Conservation (phyloP, 2,797 vertebrate genomes). For the Clamator glandarius region DNA sequence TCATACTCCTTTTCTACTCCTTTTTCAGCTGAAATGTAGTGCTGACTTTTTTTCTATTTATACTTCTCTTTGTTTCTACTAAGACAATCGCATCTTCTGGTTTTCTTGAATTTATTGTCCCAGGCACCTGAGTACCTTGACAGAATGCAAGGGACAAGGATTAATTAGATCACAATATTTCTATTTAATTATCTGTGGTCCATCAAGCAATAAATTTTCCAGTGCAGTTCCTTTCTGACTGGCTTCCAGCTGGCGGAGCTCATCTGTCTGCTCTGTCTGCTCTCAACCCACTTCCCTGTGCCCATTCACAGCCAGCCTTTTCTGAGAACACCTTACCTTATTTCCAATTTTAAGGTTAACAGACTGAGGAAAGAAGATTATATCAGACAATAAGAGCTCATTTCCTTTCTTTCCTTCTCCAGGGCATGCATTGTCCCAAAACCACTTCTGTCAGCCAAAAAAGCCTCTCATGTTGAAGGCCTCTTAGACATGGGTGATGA, state of each 20-base stretch:
- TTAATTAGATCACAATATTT: not conserved
- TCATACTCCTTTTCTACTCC: not conserved
- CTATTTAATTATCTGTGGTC: slow-evolving; percentile 34
- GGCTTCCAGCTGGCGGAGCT: slow-evolving; percentile 5
- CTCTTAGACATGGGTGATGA: not conserved
- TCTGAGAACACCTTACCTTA: not conserved
- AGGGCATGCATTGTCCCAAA: slow-evolving; percentile 5
- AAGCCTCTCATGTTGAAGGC: not conserved
- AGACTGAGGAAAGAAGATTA: slow-evolving; percentile 11
- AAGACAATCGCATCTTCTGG: not conserved
- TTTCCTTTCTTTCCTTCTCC: slow-evolving; percentile 10
- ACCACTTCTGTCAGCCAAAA: not conserved
- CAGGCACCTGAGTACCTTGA: not conserved
- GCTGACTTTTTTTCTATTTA: not conserved
- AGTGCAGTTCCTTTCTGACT: slow-evolving; percentile 4
- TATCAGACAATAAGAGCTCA: not conserved
- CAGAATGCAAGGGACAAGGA: not conserved
- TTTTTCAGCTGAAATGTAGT: not conserved
- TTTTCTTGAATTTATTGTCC: not conserved
- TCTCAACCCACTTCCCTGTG: not conserved
- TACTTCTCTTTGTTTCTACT: not conserved
- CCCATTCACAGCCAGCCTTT: not conserved
- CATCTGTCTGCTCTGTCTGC: not conserved
- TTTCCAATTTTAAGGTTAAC: slow-evolving; percentile 39
- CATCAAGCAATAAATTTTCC: slow-evolving; percentile 16